Base-by-base conservation (phyloP, 2,797 vertebrate genomes). In the Lacerta viridis region DNA sequence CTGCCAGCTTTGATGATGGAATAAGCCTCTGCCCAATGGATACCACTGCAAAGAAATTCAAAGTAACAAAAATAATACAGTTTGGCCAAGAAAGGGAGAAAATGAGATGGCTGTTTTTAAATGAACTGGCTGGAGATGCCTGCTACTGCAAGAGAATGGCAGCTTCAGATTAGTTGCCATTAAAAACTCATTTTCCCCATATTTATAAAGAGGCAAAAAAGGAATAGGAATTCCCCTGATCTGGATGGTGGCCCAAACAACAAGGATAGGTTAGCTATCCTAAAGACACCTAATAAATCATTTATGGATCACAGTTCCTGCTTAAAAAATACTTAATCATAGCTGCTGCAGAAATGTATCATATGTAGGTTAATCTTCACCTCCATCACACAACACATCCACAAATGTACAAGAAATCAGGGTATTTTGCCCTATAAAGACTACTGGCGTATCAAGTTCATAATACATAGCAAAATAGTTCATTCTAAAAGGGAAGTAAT, bases 41-140 rank as follows among this genome's bases (percentile, higher is more conserved):
- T 90, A 90, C 89, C 3, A 84, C 88, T 2, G 82, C 93, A 81
- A 43, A 84, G 23, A 93, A 93, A 92, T 71, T 79, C 88, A 91
- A 87, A 41, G 0, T 18, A 43, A 8, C 50, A 91, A 69, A 87
- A 33, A 39, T 91, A 90, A 88, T 93, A 95, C 69, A 92, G 89
- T 94, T 1, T 81, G 88, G 91, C 91, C 94, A 82, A 85, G 77
- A 93, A 94, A 33, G 90, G 92, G 92, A 93, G 92, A 36, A 88
- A 89, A 84, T 85, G 92, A 85, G 88, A 59, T 46, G 61, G 59
- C 80, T 85, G 84, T 68, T 77, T 91, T 92, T 75, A 91, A 88
- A 59, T 76, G 82, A 92, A 90, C 86, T 86, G 7, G 81, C 88
- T 88, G 64, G 87, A 90, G 61, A 55, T 55, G 50, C 3, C 77